A percentile compares a stretch with the other conserved stretches of the same genome.
Conservation (phyloP, 2,888 invertebrate genomes). For the Dryadula phaetusa region DNA sequence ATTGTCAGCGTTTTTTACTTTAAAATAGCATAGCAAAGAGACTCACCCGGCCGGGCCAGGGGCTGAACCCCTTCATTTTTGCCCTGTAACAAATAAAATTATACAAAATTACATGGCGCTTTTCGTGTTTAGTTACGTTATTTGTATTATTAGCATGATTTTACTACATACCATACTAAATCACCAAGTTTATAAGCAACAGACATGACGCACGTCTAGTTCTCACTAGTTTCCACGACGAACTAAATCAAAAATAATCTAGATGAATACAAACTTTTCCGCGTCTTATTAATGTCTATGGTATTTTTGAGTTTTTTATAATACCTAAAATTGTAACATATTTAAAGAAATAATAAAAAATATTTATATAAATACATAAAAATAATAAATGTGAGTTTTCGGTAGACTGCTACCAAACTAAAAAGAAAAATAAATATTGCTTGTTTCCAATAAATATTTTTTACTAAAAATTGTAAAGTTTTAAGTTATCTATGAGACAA, state of each 20-base stretch:
- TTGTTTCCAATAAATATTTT: too few relatives aligned
- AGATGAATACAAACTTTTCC: constrained; percentile 52
- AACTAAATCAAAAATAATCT: constrained; percentile 68
- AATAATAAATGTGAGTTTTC: too few relatives aligned
- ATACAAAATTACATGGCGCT: constrained; percentile 17
- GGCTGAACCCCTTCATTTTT: constrained; percentile 98
- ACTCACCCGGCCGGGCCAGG: constrained; percentile 99
- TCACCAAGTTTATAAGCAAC: constrained; percentile 81
- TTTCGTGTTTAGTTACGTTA: constrained; percentile 46
- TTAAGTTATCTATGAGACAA: neutral
- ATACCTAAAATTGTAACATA: neutral
- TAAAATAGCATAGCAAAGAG: constrained; percentile 59
- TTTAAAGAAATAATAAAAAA: neutral
- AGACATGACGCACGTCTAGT: constrained; percentile 69
- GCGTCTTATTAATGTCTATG: constrained; percentile 60
- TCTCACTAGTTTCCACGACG: constrained; percentile 68
- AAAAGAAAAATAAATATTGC: too few relatives aligned
- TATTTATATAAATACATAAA: neutral
- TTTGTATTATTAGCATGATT: constrained; percentile 44
- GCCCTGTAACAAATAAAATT: constrained; percentile 89
- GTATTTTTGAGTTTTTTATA: constrained; percentile 12
- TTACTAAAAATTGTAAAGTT: too few relatives aligned
- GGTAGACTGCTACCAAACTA: too few relatives aligned
- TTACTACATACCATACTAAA: constrained; percentile 80
- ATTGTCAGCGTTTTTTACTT: constrained; percentile 35